Evolutionary conservation across 2,888 invertebrate genomes (phyloP).

Genomic region (Orthonychiurus folsomi): DNA sequence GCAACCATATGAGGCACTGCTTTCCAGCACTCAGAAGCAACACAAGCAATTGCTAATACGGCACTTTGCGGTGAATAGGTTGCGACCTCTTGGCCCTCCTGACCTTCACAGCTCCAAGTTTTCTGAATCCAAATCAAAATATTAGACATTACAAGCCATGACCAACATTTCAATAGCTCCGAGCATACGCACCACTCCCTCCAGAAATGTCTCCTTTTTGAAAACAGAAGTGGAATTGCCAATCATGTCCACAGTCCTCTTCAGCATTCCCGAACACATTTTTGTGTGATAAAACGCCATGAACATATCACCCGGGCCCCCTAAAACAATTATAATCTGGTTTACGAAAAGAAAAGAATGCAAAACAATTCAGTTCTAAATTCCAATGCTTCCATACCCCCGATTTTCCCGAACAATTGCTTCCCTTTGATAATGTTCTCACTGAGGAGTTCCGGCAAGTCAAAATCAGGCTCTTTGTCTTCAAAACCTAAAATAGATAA

Average conservation of each 20-base stretch:
- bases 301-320: constrained; percentile 26
- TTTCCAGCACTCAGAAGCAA: constrained; percentile 10
- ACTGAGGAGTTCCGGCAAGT: constrained; percentile 16
- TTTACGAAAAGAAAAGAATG: too few relatives aligned
- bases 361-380: background rate
- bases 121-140: background rate
- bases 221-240: constrained; percentile 24
- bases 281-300: constrained; percentile 25
- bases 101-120: background rate
- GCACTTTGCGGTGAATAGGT: constrained; percentile 2
- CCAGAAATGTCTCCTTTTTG: constrained; percentile 21
- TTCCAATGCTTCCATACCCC: constrained; percentile 9
- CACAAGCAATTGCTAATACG: background rate
- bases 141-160: too few relatives aligned
- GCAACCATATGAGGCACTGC: constrained; percentile 15
- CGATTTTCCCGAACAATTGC: constrained; percentile 13
- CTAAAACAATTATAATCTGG: too few relatives aligned
- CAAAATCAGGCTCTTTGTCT: constrained; percentile 17
- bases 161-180: background rate
- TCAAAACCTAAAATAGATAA: constrained; percentile 16
- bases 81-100: background rate
- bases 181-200: constrained; percentile 16
- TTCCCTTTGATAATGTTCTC: constrained; percentile 19
- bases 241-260: constrained; percentile 23
- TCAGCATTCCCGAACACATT: constrained; percentile 21